Conservation (phyloP, 2,888 invertebrate genomes). For the Litoditis marina region DNA sequence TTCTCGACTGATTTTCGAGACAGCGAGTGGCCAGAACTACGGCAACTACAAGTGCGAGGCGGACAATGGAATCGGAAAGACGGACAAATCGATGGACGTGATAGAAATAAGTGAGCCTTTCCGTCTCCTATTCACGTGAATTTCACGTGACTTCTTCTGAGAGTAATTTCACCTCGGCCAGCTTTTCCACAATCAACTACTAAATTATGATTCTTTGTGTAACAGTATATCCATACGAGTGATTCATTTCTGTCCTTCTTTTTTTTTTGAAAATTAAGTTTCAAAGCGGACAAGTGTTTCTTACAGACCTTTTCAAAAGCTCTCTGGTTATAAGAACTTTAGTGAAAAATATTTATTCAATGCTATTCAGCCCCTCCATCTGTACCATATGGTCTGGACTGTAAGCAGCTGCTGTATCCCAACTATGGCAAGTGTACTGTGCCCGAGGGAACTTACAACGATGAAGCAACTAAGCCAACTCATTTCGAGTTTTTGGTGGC, state of each 20-base stretch:
- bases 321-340: no score
- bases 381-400: conserved; percentile 33
- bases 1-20: conserved; percentile 28
- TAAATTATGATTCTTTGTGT: no score
- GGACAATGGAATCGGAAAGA: conserved; percentile 40
- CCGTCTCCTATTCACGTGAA: no score
- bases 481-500: conserved; percentile 27
- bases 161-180: no score
- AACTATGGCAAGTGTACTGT: conserved; percentile 44
- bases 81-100: conserved; percentile 35
- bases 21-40: conserved; percentile 29
- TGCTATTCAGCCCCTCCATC: conserved; percentile 36
- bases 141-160: no score
- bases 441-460: conserved; percentile 20
- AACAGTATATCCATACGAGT: no score
- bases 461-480: conserved; percentile 22
- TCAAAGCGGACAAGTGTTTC: no score
- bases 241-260: no score
- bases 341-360: no score
- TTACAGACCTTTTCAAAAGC: no score
- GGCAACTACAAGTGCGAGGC: conserved; percentile 46
- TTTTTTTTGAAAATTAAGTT: no score
- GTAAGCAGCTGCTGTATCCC: conserved; percentile 41
- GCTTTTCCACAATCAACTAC: no score
- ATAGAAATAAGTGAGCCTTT: conserved; percentile 37